These are phyloP conservation scores for Ditula angustiorana DNA, from an alignment of 2,888 invertebrate species.

Conservation along the genomic window DNA sequence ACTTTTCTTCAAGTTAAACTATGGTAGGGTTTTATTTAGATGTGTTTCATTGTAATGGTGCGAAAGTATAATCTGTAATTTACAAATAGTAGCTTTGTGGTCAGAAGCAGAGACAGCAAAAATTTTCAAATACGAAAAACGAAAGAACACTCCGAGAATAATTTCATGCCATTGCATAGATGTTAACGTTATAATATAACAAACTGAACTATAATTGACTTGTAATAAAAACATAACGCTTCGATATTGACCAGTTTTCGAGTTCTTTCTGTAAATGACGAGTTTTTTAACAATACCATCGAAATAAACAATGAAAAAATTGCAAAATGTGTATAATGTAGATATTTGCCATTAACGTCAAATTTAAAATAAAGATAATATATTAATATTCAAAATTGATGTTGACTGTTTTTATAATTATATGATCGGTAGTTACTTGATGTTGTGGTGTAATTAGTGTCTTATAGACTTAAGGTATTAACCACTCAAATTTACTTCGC, in stretches of 20 bases:
- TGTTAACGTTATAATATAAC: no score
- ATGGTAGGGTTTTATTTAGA: no score
- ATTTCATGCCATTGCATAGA: no score
- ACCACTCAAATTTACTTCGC: constrained; percentile 42
- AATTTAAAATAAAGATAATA: constrained; percentile 77
- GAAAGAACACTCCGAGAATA: no score
- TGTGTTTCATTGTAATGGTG: no score
- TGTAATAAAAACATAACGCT: background rate
- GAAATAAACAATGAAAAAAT: constrained; percentile 63
- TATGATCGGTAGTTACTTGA: constrained; percentile 85
- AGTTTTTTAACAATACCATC: constrained; percentile 57
- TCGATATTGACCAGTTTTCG: constrained; percentile 50
- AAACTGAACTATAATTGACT: no score
- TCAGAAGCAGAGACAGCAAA: no score
- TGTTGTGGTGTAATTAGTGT: constrained; percentile 86
- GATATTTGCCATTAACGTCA: constrained; percentile 81
- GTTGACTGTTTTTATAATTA: constrained; percentile 86
- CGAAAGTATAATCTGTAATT: no score
- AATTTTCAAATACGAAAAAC: no score
- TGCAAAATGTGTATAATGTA: constrained; percentile 78
- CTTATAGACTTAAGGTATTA: constrained; percentile 76
- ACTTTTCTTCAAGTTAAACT: no score
- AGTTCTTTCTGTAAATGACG: constrained; percentile 58
- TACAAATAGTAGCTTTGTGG: no score
- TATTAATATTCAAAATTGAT: constrained; percentile 81